These are phyloP conservation scores for Eupeodes latifasciatus DNA, from an alignment of 2,888 invertebrate species.

Conservation along the genomic window DNA sequence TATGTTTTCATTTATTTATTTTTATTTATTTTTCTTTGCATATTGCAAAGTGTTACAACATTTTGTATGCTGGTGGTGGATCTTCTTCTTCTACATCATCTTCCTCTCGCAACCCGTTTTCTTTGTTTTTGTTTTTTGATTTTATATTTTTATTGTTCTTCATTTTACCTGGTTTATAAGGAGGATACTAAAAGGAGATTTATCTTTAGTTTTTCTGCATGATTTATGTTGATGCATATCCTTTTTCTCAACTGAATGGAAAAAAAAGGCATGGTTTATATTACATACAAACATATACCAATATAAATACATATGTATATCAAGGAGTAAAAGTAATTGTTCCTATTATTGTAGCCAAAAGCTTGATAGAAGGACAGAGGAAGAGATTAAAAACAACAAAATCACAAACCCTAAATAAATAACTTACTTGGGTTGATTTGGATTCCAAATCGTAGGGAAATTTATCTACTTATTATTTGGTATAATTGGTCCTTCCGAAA, in stretches of 20 bases:
- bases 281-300: neutral
- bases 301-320: too few species aligned
- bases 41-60: conserved; percentile 55
- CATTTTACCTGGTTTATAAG: conserved; percentile 31
- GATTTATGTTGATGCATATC: conserved; percentile 52
- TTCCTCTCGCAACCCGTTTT: conserved; percentile 14
- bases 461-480: neutral
- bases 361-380: neutral
- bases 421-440: conserved; percentile 14
- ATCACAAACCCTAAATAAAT: conserved; percentile 18
- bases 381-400: neutral
- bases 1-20: conserved; percentile 18
- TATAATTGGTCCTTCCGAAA: neutral
- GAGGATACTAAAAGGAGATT: conserved; percentile 41
- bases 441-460: neutral
- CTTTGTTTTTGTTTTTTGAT: conserved; percentile 14
- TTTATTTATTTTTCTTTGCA: conserved; percentile 29
- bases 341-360: conserved; percentile 20
- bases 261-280: conserved; percentile 22
- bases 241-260: conserved; percentile 13
- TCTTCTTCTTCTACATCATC: neutral
- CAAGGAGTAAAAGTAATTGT: conserved; percentile 10
- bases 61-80: neutral
- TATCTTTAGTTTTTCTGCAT: conserved; percentile 48
- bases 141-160: conserved; percentile 26